Evolutionary conservation across 2,797 vertebrate genomes (phyloP).

Genomic region (Delichon dasypus): DNA sequence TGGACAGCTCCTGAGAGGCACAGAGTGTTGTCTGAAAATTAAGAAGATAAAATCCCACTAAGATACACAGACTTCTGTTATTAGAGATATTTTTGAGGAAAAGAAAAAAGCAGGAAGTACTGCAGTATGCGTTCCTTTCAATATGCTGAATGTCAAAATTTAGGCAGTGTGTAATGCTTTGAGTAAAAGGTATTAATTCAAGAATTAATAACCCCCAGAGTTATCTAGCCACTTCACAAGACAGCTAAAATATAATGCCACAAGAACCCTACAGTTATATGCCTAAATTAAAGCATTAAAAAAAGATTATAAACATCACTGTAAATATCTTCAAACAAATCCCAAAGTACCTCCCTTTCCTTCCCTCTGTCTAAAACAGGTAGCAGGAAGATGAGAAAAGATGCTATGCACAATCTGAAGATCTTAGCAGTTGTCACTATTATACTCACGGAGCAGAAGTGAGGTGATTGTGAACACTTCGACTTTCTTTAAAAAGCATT

Average conservation of each 20-base stretch:
- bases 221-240: not conserved
- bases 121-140: not conserved
- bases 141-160: not conserved
- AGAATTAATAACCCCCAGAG: not conserved
- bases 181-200: not conserved
- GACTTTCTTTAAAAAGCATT: constrained; percentile 97
- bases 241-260: not conserved
- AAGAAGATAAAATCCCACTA: not conserved
- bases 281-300: not conserved
- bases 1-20: not conserved
- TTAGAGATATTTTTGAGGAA: not conserved
- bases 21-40: not conserved
- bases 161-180: not conserved
- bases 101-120: not conserved
- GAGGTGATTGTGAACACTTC: constrained; percentile 90
- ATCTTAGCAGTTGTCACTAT: not conserved
- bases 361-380: not conserved
- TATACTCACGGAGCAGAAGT: constrained; percentile 94
- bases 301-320: not conserved
- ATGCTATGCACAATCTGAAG: not conserved
- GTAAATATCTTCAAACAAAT: not conserved
- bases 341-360: not conserved
- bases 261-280: not conserved
- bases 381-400: not conserved
- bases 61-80: not conserved